Conservation (phyloP, 2,888 invertebrate genomes). For the Phaonia tiefii region DNA sequence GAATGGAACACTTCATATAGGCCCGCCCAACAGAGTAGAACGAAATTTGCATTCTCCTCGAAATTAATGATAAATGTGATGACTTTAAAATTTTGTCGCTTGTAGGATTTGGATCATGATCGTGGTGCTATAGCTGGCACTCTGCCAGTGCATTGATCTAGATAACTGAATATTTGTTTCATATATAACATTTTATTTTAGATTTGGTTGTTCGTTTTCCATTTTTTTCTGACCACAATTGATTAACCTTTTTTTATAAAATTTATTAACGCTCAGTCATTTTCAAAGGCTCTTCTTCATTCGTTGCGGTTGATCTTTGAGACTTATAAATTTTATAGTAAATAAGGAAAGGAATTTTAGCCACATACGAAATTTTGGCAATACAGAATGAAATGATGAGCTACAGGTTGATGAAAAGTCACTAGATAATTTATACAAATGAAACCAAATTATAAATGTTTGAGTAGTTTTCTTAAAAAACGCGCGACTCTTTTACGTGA, state of each 20-base stretch:
- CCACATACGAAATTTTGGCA: no score
- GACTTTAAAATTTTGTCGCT: conserved; percentile 67
- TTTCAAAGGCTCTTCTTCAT: conserved; percentile 38
- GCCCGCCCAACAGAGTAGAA: background rate
- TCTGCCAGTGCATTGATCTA: conserved; percentile 53
- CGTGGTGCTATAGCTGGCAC: background rate
- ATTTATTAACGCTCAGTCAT: conserved; percentile 64
- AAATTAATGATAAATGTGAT: conserved; percentile 66
- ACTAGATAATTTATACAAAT: no score
- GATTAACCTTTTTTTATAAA: conserved; percentile 65
- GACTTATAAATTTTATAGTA: conserved; percentile 36
- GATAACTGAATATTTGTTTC: conserved; percentile 63
- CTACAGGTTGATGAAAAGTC: no score
- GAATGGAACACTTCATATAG: background rate
- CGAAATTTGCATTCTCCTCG: background rate
- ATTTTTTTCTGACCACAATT: conserved; percentile 62
- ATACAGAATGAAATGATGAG: no score
- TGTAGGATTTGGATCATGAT: conserved; percentile 7
- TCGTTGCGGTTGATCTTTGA: conserved; percentile 37
- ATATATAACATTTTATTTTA: conserved; percentile 36
- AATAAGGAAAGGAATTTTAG: conserved; percentile 1
- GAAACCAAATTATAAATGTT: no score
- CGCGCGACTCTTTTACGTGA: no score
- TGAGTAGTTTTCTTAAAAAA: no score
- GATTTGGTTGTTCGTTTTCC: conserved; percentile 31